Evolutionary conservation across 1,140 invertebrate genomes (phyloP), one percentile per base, ranked within the genome.

Genomic region (Antheraea mylitta): DNA sequence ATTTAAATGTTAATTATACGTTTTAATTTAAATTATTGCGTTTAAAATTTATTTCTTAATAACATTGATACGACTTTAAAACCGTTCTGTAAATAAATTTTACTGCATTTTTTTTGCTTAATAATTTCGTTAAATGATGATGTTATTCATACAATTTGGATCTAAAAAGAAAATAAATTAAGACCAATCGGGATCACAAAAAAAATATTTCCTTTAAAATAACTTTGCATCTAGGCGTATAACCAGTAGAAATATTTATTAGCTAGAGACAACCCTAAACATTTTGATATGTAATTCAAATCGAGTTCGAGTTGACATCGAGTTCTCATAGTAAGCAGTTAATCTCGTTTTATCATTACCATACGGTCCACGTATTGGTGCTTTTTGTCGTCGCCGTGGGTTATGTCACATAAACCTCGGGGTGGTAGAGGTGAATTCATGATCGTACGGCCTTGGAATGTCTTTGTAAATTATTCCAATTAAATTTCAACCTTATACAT

Each of bases 331-430:
- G 45, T 53, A 53, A 16, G 45, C 45, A 16, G 45, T 53, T 53
- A 53, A 53, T 53, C 45, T 53, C 45, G 45, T 53, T 53, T 53
- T n/a, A 10, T 53, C 45, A 53, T 53, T 53, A 53, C 45, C 45
- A 53, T 53, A 53, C 45, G 45, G 11, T 53, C 45, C 45, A 53
- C 45, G 45, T 53, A 53, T 53, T 53, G 45, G 11, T 53, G 45
- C 16, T 53, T 13, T 53, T 53, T 53, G 45, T 53, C 45, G 11
- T 53, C 45, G 45, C 45, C 45, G 45, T 53, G 45, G 45, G 45
- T 53, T 53, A 53, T 53, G 45, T 53, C 45, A 53, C 45, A 53
- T 53, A 53, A 53, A 53, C 45, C 45, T 53, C 45, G 45, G 45
- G 45, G 45, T 53, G 45, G 45, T 53, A 53, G 45, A 53, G 45